phyloP scores from a whole-genome alignment of 2,888 invertebrate species.

The Ochropacha duplaris region DNA sequence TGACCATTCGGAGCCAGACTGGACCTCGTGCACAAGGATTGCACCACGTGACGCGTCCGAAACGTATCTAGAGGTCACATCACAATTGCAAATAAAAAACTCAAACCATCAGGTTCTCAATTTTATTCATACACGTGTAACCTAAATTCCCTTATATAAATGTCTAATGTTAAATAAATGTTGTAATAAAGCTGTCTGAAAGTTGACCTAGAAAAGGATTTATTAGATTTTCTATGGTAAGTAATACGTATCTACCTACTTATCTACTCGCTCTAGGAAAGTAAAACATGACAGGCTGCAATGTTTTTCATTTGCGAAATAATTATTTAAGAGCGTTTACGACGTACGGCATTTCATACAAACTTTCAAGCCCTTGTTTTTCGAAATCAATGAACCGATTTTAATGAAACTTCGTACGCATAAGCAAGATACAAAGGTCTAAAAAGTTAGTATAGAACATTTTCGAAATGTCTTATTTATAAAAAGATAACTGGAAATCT shows the following conservation, averaged over 20 bases:
- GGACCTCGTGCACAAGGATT: slow-evolving; percentile 86
- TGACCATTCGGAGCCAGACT: slow-evolving; percentile 84
- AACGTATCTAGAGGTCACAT: slow-evolving; percentile 69
- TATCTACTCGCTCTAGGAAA: background rate
- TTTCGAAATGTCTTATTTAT: too few relatives aligned
- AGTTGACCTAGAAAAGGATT: background rate
- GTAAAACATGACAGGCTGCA: background rate
- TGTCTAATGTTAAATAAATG: background rate
- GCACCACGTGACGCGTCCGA: slow-evolving; percentile 87
- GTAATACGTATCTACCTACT: too few relatives aligned
- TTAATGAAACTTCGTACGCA: too few relatives aligned
- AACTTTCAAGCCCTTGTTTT: too few relatives aligned
- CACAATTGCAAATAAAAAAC: background rate
- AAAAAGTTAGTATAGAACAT: too few relatives aligned
- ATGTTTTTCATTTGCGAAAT: background rate
- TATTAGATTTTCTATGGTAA: too few relatives aligned
- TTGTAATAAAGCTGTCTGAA: background rate
- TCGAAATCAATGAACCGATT: too few relatives aligned
- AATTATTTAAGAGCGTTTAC: too few relatives aligned
- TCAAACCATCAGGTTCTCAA: background rate
- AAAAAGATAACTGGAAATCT: too few relatives aligned
- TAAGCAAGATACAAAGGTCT: too few relatives aligned
- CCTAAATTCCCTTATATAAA: background rate
- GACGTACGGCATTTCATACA: too few relatives aligned
- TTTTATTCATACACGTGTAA: background rate